Evolutionary conservation across 1,140 invertebrate genomes (phyloP), one percentile per base, ranked within the genome.

Genomic region (Magallana gigas): DNA sequence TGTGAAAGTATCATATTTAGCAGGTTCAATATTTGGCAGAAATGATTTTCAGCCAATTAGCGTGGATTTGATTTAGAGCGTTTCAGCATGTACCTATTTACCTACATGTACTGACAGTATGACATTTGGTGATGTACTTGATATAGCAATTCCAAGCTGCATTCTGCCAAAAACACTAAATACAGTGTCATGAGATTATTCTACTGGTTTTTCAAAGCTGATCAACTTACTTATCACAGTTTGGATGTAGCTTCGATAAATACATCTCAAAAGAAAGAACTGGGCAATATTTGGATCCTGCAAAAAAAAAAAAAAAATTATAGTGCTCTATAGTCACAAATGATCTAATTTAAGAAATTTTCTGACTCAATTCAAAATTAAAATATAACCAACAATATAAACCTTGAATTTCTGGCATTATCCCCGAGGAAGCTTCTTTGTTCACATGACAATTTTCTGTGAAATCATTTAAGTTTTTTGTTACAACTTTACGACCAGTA

Each of bases 401-500:
- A 86, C 85, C 85, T 82, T 60, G 16, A 29, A 59, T 6, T 83
- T 87, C 86, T 23, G 86, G 83, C 88, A 85, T 89, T 16, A 87
- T 36, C 60, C 80, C 84, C 0, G 76, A 62, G 29, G 16, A 71
- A 23, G 57, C 14, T 84, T 88, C 85, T 60, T 88, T 88, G 83
- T 88, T 81, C 4, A 62, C 58, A 23, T 62, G 62, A 9, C 86
- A 23, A 76, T 84, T 86, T 84, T 89, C 84, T 11, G 83, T 62
- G 62, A 87, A 14, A 1, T 87, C 80, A 58, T 87, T 82, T 16
- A 14, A 56, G 8, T n/a, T 14, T 57, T 85, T 85, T 16, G 5
- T 29, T 16, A 84, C 82, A 36, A 76, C 36, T 57, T 85, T 85
- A 16, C 14, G 5, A 7, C 71, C 71, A 12, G 85, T 83, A 11